Evolutionary conservation across 2,797 vertebrate genomes (phyloP).

Genomic region (Gymnoscopelus braueri): DNA sequence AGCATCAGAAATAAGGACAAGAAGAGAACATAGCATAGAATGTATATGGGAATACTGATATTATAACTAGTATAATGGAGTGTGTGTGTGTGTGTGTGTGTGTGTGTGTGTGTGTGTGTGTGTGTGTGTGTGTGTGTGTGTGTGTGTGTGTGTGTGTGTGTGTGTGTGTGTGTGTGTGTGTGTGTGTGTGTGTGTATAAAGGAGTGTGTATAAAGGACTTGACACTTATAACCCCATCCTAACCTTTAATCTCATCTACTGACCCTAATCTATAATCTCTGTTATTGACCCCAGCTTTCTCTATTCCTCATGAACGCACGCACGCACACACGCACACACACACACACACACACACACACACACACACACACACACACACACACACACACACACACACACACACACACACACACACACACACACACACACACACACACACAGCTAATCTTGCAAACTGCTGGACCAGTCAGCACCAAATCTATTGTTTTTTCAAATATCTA

Average conservation of each 20-base stretch:
- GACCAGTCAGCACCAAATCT: no score
- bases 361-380: neutral
- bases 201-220: neutral
- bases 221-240: conserved; percentile 36
- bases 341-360: neutral
- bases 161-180: neutral
- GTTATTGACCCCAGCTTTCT: conserved; percentile 22
- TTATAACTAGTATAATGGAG: no score
- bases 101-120: neutral
- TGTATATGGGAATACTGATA: no score
- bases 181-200: neutral
- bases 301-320: neutral
- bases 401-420: conserved; percentile 1
- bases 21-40: no score
- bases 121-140: neutral
- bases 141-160: neutral
- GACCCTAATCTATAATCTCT: conserved; percentile 65
- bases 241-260: conserved; percentile 57
- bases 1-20: no score
- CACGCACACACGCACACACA: neutral
- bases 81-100: no score
- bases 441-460: no score
- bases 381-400: neutral
- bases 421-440: neutral
- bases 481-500: no score